phyloP scores from a whole-genome alignment of 2,888 invertebrate species.

The Sarcophaga subvicina region DNA sequence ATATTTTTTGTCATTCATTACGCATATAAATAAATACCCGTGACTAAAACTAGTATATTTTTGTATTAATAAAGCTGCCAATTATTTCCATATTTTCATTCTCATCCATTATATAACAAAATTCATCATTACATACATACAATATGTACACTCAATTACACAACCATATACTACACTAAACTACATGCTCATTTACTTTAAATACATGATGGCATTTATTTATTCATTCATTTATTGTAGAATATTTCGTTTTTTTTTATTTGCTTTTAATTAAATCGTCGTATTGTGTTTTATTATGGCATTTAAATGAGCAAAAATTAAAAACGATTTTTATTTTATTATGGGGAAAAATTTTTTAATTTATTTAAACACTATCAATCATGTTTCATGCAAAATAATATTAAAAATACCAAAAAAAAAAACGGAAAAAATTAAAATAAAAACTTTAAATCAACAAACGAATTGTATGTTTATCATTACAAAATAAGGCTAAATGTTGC shows the following conservation, averaged over 20 bases:
- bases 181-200: background rate
- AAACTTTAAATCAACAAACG: too few species aligned
- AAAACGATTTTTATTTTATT: background rate
- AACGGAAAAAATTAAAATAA: background rate
- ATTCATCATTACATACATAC: background rate
- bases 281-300: background rate
- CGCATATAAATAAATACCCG: background rate
- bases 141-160: background rate
- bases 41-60: background rate
- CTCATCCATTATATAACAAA: background rate
- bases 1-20: background rate
- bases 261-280: background rate
- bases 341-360: background rate
- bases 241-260: background rate
- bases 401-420: background rate
- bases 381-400: background rate
- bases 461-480: background rate
- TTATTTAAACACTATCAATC: background rate
- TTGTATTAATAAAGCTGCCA: background rate
- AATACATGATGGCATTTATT: background rate
- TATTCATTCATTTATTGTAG: too few species aligned
- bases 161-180: background rate
- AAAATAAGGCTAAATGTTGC: background rate
- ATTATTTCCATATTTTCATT: background rate
- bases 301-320: background rate